Evolutionary conservation across 2,797 vertebrate species (phyloP).

Genomic region (Taenioides sp.): DNA sequence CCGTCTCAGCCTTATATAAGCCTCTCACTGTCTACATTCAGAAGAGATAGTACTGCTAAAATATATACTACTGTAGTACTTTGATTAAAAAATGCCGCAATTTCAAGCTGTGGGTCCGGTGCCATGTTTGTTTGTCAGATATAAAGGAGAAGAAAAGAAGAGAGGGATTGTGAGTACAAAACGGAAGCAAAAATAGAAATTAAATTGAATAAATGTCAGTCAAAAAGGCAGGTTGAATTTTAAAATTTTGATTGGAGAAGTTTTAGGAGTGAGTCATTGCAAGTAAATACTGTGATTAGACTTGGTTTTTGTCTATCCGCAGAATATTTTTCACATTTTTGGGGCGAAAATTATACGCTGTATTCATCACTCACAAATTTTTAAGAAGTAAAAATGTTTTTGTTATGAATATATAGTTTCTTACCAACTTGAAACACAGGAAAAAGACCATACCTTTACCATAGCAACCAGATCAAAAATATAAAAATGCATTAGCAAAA

Average conservation of each 20-base stretch:
- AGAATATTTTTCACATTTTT: background rate
- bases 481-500: too few relatives aligned
- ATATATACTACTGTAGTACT: too few relatives aligned
- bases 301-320: background rate
- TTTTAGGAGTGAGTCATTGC: background rate
- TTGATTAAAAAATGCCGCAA: background rate
- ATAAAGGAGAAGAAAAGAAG: slow-evolving; percentile 38
- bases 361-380: too few relatives aligned
- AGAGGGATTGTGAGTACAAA: slow-evolving; percentile 48
- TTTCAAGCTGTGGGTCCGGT: slow-evolving; percentile 24
- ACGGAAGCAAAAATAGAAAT: too few relatives aligned
- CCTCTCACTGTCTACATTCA: slow-evolving; percentile 43
- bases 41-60: slow-evolving; percentile 8
- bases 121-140: slow-evolving; percentile 44
- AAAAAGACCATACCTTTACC: too few relatives aligned
- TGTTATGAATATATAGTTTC: too few relatives aligned
- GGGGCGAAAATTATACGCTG: background rate
- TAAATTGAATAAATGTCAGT: background rate
- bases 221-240: background rate
- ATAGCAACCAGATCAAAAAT: too few relatives aligned
- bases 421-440: too few relatives aligned
- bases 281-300: background rate
- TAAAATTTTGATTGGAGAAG: background rate
- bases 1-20: slow-evolving; percentile 63
- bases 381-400: too few relatives aligned